Conservation (phyloP, 1,140 invertebrate genomes). For the Drosophila funebris region DNA sequence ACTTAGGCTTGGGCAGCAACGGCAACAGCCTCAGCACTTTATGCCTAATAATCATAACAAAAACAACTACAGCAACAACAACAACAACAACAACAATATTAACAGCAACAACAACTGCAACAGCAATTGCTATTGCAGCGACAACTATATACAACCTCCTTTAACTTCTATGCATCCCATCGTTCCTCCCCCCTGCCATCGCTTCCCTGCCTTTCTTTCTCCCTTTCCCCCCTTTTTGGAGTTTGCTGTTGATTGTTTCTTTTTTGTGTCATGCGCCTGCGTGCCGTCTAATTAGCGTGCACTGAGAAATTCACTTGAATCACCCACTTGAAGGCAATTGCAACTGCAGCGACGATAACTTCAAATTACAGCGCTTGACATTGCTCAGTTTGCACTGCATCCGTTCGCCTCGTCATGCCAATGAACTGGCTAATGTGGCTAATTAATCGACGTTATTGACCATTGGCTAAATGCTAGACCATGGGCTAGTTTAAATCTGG, state of each 20-base stretch:
- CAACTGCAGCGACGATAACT: not conserved
- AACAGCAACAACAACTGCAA: conserved; percentile 9
- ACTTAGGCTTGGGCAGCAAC: conserved; percentile 52
- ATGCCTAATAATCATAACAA: conserved; percentile 66
- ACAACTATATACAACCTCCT: conserved; percentile 12
- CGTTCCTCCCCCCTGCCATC: not conserved
- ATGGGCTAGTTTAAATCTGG: not conserved
- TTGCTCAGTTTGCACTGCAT: conserved; percentile 12
- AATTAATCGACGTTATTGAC: conserved; percentile 18
- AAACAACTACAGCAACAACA: conserved; percentile 27
- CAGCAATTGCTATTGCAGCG: not conserved
- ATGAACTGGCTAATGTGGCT: conserved; percentile 7
- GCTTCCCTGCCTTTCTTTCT: not conserved
- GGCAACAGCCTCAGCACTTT: conserved; percentile 61
- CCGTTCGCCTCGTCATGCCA: conserved; percentile 12
- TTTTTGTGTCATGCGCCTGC: conserved; percentile 63
- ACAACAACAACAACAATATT: conserved; percentile 28
- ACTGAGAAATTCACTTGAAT: conserved; percentile 40
- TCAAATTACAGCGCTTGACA: conserved; percentile 27
- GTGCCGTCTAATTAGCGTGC: conserved; percentile 67
- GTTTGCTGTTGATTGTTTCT: not conserved
- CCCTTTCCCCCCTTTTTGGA: not conserved
- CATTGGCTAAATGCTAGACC: not conserved
- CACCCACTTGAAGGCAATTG: not conserved
- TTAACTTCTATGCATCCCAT: conserved; percentile 11